Percentiles rank a stretch among this genome's conserved stretches.
Conservation (phyloP, 2,113 vertebrate species). For the Pedetes capensis region DNA sequence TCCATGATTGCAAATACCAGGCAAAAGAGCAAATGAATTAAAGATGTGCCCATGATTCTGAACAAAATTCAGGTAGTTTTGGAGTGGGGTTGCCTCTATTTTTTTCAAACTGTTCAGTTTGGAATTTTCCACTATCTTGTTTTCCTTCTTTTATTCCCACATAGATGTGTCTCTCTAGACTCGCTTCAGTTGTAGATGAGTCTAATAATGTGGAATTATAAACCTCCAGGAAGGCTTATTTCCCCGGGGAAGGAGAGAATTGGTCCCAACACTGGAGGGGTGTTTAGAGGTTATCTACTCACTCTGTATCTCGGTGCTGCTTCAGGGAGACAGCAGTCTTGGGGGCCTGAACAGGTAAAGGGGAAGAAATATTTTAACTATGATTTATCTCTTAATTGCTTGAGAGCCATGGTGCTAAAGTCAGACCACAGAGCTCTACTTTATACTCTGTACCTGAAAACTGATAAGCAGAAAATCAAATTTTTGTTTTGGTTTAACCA, state of each 20-base stretch:
- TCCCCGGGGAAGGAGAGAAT: not conserved
- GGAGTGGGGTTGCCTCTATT: not conserved
- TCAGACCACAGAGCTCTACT: not conserved
- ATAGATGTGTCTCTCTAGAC: not conserved
- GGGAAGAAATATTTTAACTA: not conserved
- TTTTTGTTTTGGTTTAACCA: not conserved
- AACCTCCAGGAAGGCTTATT: not conserved
- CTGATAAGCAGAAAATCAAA: not conserved
- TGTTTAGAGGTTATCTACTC: not conserved
- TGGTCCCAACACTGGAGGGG: not conserved
- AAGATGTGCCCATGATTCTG: conserved; percentile 58
- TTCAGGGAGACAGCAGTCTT: not conserved
- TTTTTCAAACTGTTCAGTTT: not conserved
- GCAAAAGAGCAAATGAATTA: conserved; percentile 69
- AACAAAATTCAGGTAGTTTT: conserved; percentile 43
- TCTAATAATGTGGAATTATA: not conserved
- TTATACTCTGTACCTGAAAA: not conserved
- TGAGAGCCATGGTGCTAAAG: not conserved
- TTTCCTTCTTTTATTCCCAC: not conserved
- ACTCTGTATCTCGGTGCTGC: not conserved
- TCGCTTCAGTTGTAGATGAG: not conserved
- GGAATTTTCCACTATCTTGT: not conserved
- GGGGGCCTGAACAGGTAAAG: not conserved
- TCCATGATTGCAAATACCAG: conserved; percentile 71
- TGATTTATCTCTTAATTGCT: not conserved